Percentiles rank a stretch among this genome's conserved stretches.
phyloP scores from a whole-genome alignment of 2,113 vertebrate species.

The Pseudopodoces humilis region DNA sequence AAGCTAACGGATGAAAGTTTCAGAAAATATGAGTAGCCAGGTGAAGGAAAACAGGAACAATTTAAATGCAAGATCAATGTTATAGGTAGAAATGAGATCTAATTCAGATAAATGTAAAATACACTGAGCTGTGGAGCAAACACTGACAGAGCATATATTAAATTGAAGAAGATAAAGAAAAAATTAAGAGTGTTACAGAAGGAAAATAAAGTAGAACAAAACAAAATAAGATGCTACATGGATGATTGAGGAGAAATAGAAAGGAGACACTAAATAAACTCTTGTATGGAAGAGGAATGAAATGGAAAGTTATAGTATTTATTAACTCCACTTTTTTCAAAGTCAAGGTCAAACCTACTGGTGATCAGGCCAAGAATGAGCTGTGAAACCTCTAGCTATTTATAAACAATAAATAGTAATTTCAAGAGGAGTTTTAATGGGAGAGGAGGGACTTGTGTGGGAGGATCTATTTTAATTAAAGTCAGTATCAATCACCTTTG shows the following conservation, averaged over 20 bases:
- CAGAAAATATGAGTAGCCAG: neutral
- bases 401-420: neutral
- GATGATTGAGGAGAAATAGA: neutral
- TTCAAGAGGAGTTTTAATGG: neutral
- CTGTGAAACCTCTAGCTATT: neutral
- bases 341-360: neutral
- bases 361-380: neutral
- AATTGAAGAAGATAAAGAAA: neutral
- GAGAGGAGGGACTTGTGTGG: neutral
- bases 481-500: neutral
- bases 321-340: neutral
- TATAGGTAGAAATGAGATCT: neutral
- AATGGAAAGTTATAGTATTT: neutral
- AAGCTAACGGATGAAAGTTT: neutral
- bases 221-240: neutral
- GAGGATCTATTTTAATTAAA: slow-evolving; percentile 24
- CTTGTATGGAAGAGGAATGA: neutral
- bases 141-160: neutral
- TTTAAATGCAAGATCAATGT: neutral
- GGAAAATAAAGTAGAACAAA: neutral
- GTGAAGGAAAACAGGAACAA: neutral
- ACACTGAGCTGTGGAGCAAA: neutral
- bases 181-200: neutral
- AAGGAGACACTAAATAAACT: neutral
- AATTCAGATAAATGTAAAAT: slow-evolving; percentile 28